Base-by-base conservation (phyloP, 53 echinoderm and acorn worm genomes). In the Actinopyga echinites region DNA sequence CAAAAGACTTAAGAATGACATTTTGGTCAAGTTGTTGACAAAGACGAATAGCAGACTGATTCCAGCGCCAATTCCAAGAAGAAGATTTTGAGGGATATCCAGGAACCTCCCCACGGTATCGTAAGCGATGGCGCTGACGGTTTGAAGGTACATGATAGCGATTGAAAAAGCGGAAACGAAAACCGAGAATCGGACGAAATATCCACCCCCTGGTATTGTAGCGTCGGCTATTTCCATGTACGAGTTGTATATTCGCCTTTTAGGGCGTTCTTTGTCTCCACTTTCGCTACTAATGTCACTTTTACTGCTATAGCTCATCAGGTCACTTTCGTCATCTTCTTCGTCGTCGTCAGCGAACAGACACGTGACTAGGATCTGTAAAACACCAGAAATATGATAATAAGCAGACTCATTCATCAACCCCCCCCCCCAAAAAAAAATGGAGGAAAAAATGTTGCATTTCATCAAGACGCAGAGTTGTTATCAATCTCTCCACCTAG, bases 151-250 rank as follows among this genome's bases (percentile, higher is more conserved):
- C 53, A 75, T 22, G 19, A 44, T 52, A 2, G 75, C 75, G 29
- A 75, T 75, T 6, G 75, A 44, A 20, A 75, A 44, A 25, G 75
- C 40, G 19, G 44, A 25, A 20, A 24, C 54, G 8, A 44, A 45
- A 22, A 75, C 42, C 8, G 38, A 22, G 75, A 42, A 75, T 7
- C 75, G 43, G 24, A 45, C 75, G 22, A 75, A 20, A 25, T 38
- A 38, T 23, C 38, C 43, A 8, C 40, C 22, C 0, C 53, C 45
- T 12, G 19, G 24, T 25, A 75, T 23, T 22, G 43, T 75, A 24
- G 44, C 43, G 45, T 75, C 75, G 7, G 75, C 75, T 38, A 75
- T 75, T 13, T 75, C 75, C 75, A 75, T 75, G 75, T 75, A 75
- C 0, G 75, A 75, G 26, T 75, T 43, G 12, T 49, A 49, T 20